Percentiles rank a stretch among this genome's conserved stretches.
These are phyloP conservation scores for Alaudala cheleensis DNA, from an alignment of 2,113 vertebrate genomes.

Conservation along the genomic window DNA sequence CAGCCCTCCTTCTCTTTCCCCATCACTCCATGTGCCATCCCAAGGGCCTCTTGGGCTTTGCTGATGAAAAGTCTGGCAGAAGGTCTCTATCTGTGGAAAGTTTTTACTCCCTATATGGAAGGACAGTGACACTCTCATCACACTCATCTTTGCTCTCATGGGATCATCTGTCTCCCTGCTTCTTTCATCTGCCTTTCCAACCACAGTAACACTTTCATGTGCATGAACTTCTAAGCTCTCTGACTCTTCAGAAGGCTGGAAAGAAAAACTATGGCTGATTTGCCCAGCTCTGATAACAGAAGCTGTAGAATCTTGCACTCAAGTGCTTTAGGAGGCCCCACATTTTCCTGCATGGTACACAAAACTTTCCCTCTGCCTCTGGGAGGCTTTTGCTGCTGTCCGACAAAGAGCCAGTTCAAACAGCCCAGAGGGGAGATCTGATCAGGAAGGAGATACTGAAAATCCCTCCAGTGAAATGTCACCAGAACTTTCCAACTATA, in stretches of 20 bases:
- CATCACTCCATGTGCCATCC: not conserved
- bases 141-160: not conserved
- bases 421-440: not conserved
- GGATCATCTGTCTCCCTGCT: not conserved
- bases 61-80: not conserved
- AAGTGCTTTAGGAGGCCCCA: not conserved
- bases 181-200: not conserved
- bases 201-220: not conserved
- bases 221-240: not conserved
- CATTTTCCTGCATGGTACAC: not conserved
- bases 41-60: not conserved
- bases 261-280: not conserved
- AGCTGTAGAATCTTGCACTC: not conserved
- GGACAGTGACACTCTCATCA: not conserved
- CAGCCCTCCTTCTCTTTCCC: not conserved
- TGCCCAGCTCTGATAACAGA: not conserved
- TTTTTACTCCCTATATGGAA: not conserved
- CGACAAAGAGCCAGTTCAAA: slow-evolving; percentile 10
- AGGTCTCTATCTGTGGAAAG: not conserved
- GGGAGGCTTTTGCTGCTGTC: not conserved
- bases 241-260: not conserved
- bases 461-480: not conserved
- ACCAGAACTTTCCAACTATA: not conserved
- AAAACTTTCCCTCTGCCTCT: not conserved
- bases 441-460: not conserved